Evolutionary conservation across 2,113 vertebrate genomes (phyloP), one percentile per base, ranked within the genome.

Genomic region (Phrynocephalus versicolor): DNA sequence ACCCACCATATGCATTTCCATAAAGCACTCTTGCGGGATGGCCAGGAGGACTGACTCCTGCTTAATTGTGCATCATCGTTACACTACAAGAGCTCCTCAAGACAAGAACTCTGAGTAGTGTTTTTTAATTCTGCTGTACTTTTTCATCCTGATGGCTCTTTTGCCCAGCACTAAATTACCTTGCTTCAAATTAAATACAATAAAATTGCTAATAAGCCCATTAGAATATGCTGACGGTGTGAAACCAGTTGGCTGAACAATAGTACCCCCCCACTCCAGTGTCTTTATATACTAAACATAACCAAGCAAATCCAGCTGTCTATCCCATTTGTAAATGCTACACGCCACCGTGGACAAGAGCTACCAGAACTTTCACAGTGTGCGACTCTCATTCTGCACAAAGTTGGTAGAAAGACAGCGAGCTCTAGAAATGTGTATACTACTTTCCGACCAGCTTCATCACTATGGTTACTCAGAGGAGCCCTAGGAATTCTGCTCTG

Each of bases 121-220:
- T 89, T 95, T 97, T 97, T 95, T 95, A 95, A 96, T 96, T 95
- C 95, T 90, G 93, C 89, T 0, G 73, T 92, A 91, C 92, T 97
- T 95, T 96, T 95, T 96, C 95, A 96, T 93, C 92, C 92, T 95
- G 93, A 96, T 96, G 90, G 95, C 90, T 92, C 92, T 95, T 95
- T 93, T 79, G 89, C 86, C 92, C 95, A 94, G 95, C 95, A 94
- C 0, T 41, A 90, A 94, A 96, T 95, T 95, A 93, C 95, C 94
- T 94, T 0, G 2, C 90, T 82, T 86, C 93, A 96, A 95, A 96
- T 96, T 95, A 95, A 96, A 96, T 92, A 95, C 95, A 95, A 93
- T 95, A 95, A 93, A 96, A 96, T 95, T 95, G 94, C 94, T 96
- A 96, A 96, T 96, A 93, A 95, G 93, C 65, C 92, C 83, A 95